These are phyloP conservation scores for Bufo gargarizans DNA, from an alignment of 2,113 vertebrate species.

Conservation along the genomic window DNA sequence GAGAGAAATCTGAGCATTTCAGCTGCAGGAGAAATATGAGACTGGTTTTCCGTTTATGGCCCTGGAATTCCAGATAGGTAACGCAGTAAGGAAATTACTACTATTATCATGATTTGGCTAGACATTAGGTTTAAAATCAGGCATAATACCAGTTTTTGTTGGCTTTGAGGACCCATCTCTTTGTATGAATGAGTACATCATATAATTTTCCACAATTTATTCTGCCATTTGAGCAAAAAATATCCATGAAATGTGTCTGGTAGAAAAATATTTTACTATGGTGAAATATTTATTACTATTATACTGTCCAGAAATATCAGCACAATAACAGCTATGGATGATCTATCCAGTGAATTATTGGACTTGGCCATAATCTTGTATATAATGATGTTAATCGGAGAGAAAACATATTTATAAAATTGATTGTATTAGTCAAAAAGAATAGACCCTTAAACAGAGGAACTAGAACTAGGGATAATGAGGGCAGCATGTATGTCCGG, in stretches of 20 bases:
- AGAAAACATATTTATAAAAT: too few species aligned
- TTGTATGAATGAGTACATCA: not conserved
- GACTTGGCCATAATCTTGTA: not conserved
- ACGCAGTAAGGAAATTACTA: slow-evolving; percentile 37
- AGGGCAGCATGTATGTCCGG: too few species aligned
- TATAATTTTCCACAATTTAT: not conserved
- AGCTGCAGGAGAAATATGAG: slow-evolving; percentile 15
- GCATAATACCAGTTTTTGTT: slow-evolving; percentile 19
- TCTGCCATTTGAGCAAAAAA: not conserved
- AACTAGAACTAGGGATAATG: too few species aligned
- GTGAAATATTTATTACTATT: not conserved
- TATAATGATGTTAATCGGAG: not conserved
- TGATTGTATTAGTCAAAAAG: too few species aligned
- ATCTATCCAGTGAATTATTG: not conserved
- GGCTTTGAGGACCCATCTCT: not conserved
- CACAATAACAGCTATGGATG: not conserved
- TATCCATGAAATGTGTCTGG: not conserved
- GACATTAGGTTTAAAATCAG: slow-evolving; percentile 1
- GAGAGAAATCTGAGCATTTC: slow-evolving; percentile 18
- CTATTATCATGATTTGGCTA: slow-evolving; percentile 35
- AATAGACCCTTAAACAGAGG: too few species aligned
- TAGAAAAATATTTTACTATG: not conserved
- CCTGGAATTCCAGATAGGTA: slow-evolving; percentile 25
- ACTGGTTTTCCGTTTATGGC: slow-evolving; percentile 27
- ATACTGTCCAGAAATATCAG: not conserved